Evolutionary conservation across 2,113 vertebrate genomes (phyloP).

Genomic region (Eolophus roseicapilla): DNA sequence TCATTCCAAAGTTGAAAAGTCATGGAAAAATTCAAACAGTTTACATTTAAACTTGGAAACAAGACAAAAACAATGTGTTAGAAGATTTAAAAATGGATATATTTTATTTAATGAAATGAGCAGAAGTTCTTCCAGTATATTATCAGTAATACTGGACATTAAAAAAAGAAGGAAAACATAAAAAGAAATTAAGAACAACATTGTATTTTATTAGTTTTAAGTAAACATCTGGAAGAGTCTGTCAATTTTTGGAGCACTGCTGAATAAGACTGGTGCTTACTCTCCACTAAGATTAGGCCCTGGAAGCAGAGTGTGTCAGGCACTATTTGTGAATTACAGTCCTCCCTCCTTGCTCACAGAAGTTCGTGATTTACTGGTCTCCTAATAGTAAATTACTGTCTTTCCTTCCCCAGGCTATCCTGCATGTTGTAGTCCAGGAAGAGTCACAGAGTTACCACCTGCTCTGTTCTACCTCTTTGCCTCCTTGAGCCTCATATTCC

Average conservation of each 20-base stretch:
- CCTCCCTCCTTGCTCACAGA: neutral
- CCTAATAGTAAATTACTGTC: neutral
- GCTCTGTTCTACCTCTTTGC: neutral
- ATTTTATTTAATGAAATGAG: neutral
- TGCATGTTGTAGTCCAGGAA: rapidly evolving
- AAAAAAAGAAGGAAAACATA: neutral
- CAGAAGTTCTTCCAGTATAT: neutral
- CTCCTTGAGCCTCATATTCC: neutral
- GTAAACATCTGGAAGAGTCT: neutral
- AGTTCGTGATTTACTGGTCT: neutral
- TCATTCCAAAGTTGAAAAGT: neutral
- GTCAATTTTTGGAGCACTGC: neutral
- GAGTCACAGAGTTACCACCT: rapidly evolving
- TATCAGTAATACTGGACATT: neutral
- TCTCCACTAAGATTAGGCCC: neutral
- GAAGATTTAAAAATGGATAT: neutral
- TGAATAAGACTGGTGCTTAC: neutral
- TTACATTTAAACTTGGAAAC: neutral
- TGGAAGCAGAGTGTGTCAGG: neutral
- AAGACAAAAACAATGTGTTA: neutral
- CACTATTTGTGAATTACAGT: neutral
- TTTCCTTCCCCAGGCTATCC: neutral
- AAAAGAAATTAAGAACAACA: neutral
- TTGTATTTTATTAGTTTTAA: neutral
- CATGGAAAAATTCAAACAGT: neutral